Evolutionary conservation across 2,888 invertebrate species (phyloP).

Genomic region (Arge pagana): DNA sequence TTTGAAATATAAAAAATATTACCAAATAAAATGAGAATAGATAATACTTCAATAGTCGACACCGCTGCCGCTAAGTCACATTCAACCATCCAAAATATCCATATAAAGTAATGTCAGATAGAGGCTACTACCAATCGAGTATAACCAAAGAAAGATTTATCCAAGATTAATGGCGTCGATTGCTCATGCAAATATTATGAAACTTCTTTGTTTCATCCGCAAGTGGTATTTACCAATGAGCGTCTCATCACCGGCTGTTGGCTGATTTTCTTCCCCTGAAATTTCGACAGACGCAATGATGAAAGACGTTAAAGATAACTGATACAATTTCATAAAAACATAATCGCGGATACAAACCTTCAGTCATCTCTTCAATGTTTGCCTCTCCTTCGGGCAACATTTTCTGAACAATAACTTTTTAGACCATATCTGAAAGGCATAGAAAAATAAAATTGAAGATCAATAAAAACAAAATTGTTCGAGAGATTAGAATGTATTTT

Average conservation of each 20-base stretch:
- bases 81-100: no score
- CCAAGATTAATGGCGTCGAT: neutral
- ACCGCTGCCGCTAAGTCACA: neutral
- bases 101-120: neutral
- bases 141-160: neutral
- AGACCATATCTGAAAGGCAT: constrained; percentile 37
- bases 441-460: no score
- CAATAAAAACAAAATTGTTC: no score
- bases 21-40: constrained; percentile 7
- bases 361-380: constrained; percentile 48
- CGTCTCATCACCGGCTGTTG: constrained; percentile 43
- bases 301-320: neutral
- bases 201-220: neutral
- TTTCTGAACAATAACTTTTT: constrained; percentile 34
- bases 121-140: neutral
- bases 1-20: no score
- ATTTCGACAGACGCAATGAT: constrained; percentile 13
- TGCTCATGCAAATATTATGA: neutral
- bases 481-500: no score
- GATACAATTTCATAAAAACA: neutral
- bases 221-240: constrained; percentile 50
- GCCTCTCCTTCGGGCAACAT: constrained; percentile 51
- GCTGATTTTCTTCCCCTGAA: constrained; percentile 50
- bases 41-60: constrained; percentile 6
- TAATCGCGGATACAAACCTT: constrained; percentile 45